phyloP scores from a whole-genome alignment of 2,113 vertebrate species.

The Noturus placidus region DNA sequence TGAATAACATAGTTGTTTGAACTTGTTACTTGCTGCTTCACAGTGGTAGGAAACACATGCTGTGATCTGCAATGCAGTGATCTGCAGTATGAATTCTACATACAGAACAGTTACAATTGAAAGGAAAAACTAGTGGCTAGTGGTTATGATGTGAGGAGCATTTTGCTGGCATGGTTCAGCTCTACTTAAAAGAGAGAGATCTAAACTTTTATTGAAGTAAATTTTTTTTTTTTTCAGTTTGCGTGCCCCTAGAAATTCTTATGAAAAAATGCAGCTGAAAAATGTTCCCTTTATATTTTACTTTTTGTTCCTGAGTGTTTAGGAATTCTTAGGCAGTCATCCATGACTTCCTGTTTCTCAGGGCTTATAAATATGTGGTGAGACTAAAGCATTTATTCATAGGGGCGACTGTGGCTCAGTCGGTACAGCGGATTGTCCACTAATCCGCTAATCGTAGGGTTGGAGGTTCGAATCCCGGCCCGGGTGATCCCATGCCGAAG shows the following conservation, averaged over 20 bases:
- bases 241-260: background rate
- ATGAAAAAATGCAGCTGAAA: background rate
- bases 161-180: background rate
- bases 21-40: conserved; percentile 1
- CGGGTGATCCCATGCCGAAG: too few species aligned
- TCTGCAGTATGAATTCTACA: background rate
- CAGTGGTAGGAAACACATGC: background rate
- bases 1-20: background rate
- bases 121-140: background rate
- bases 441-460: too few species aligned
- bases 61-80: background rate
- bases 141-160: background rate
- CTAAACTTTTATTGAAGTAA: background rate
- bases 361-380: too few species aligned
- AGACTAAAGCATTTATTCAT: too few species aligned
- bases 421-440: too few species aligned
- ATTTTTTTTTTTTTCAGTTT: background rate
- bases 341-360: too few species aligned
- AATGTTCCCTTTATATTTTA: background rate
- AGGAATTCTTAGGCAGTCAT: too few species aligned
- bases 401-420: too few species aligned
- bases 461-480: too few species aligned
- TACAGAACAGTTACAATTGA: background rate
- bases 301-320: background rate
- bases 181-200: background rate